Evolutionary conservation across 1,140 invertebrate genomes (phyloP).

Genomic region (Procambarus clarkii): DNA sequence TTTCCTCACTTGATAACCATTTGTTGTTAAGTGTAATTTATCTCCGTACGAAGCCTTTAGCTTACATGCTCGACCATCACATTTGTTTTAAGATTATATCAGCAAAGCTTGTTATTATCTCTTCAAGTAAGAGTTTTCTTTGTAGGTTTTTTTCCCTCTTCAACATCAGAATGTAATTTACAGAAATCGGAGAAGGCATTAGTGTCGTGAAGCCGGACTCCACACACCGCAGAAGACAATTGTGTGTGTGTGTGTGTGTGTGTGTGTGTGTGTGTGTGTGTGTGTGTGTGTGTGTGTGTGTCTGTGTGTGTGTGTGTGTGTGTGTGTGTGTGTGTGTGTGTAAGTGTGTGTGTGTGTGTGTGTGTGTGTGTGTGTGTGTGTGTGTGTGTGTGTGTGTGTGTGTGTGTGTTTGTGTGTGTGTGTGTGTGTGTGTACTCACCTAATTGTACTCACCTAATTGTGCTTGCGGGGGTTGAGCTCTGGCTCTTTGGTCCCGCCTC

Average conservation of each 20-base stretch:
- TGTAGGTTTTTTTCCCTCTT: not conserved
- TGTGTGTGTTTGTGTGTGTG: too few relatives aligned
- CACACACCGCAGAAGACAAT: not conserved
- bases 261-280: not conserved
- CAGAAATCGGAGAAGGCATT: not conserved
- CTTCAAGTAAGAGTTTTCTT: not conserved
- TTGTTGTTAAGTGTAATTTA: not conserved
- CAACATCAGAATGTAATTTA: not conserved
- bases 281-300: not conserved
- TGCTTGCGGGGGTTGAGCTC: too few relatives aligned
- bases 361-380: too few relatives aligned
- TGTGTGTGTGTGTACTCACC: too few relatives aligned
- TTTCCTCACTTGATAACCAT: not conserved
- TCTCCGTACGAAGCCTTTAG: not conserved
- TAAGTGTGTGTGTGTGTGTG: too few relatives aligned
- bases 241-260: too few relatives aligned
- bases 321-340: too few relatives aligned
- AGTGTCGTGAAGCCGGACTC: not conserved
- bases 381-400: too few relatives aligned
- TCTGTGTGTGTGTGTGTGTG: too few relatives aligned
- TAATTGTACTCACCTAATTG: too few relatives aligned
- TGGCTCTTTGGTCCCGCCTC: too few relatives aligned
- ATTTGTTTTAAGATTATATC: not conserved
- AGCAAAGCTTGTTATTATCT: not conserved
- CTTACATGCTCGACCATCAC: not conserved